A percentile compares a stretch with the other conserved stretches of the same genome.
Conservation (phyloP, 2,797 vertebrate species). For the Darevskia nairensis region DNA sequence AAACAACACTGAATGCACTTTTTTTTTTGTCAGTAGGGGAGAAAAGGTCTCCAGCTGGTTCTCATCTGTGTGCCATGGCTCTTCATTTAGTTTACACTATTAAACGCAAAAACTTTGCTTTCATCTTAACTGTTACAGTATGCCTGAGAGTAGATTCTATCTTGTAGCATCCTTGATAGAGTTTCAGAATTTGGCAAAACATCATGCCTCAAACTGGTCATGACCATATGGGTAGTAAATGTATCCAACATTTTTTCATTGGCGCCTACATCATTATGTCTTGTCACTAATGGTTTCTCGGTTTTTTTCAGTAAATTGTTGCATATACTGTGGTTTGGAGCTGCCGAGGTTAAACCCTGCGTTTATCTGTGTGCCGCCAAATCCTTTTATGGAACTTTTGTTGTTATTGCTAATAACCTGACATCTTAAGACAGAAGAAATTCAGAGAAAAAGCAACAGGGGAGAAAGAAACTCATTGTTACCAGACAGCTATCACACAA, state of each 20-base stretch:
- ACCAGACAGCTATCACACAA: constrained; percentile 57
- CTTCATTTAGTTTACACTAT: constrained; percentile 82
- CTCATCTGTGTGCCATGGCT: constrained; percentile 78
- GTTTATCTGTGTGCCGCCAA: constrained; percentile 67
- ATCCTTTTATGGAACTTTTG: constrained; percentile 70
- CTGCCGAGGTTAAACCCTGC: constrained; percentile 65
- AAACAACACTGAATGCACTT: constrained; percentile 72
- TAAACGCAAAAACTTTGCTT: constrained; percentile 77
- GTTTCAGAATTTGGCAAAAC: constrained; percentile 76
- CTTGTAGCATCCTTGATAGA: constrained; percentile 78
- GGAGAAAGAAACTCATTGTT: constrained; percentile 36
- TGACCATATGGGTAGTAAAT: constrained; percentile 76
- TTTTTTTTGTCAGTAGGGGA: constrained; percentile 44
- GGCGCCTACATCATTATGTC: constrained; percentile 79
- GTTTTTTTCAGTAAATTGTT: constrained; percentile 78
- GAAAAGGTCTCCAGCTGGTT: constrained; percentile 76
- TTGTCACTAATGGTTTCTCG: constrained; percentile 80
- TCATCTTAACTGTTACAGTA: constrained; percentile 81
- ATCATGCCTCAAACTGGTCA: constrained; percentile 69
- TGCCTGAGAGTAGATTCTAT: constrained; percentile 77
- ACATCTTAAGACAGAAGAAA: constrained; percentile 63
- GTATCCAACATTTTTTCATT: constrained; percentile 80
- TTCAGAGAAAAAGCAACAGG: neutral
- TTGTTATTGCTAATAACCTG: constrained; percentile 64
- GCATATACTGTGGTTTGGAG: constrained; percentile 76